Percentiles rank a stretch among this genome's conserved stretches.
Conservation (phyloP, 2,888 invertebrate species). For the Conchocele bisecta region DNA sequence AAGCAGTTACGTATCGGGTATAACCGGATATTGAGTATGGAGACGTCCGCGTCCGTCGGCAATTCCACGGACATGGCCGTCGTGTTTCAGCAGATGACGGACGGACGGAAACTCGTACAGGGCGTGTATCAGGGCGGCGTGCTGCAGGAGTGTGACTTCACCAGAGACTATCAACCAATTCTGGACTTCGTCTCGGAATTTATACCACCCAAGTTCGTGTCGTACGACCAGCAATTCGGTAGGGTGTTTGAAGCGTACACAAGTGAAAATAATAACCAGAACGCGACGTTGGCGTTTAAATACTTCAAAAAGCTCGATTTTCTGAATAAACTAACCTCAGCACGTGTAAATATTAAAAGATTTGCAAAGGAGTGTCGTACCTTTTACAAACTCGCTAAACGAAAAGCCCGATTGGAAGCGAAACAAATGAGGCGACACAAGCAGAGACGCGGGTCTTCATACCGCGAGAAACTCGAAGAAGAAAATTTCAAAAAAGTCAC, state of each 20-base stretch:
- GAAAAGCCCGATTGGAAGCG: slow-evolving; percentile 24
- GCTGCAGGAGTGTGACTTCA: slow-evolving; percentile 68
- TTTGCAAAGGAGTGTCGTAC: slow-evolving; percentile 34
- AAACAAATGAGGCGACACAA: background rate
- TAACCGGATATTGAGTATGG: slow-evolving; percentile 61
- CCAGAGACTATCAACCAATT: slow-evolving; percentile 55
- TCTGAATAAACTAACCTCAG: slow-evolving; percentile 31
- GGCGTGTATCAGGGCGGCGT: slow-evolving; percentile 64
- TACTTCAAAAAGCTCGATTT: slow-evolving; percentile 6
- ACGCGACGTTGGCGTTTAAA: slow-evolving; percentile 20
- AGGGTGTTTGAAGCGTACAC: slow-evolving; percentile 37
- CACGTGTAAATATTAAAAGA: slow-evolving; percentile 19
- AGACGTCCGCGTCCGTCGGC: slow-evolving; percentile 53
- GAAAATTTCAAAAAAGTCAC: slow-evolving; percentile 6
- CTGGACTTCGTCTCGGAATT: slow-evolving; percentile 62
- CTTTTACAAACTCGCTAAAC: slow-evolving; percentile 31
- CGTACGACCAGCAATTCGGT: slow-evolving; percentile 30
- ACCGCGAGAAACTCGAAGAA: slow-evolving; percentile 12
- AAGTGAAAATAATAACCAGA: slow-evolving; percentile 11
- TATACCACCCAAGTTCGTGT: background rate
- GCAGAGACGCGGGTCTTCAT: background rate
- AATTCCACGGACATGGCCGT: slow-evolving; percentile 51
- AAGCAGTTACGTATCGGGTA: slow-evolving; percentile 65
- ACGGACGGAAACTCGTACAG: slow-evolving; percentile 67
- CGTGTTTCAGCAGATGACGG: slow-evolving; percentile 62